Evolutionary conservation across 1,140 invertebrate species (phyloP).

Genomic region (Aphaenogaster ashmeadi): DNA sequence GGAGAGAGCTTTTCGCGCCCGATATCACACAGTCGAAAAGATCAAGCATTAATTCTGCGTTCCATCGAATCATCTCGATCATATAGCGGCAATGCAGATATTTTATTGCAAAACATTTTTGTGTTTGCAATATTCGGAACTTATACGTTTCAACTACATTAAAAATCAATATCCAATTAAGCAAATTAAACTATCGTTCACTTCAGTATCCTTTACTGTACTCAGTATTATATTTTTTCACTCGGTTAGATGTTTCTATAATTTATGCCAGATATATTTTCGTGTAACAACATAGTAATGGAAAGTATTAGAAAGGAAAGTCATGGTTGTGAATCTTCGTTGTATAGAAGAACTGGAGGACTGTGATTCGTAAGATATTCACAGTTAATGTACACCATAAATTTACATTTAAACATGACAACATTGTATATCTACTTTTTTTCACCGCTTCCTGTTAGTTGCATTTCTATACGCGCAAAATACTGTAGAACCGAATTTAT

Average conservation of each 20-base stretch:
- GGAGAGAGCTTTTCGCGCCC: conserved; percentile 36
- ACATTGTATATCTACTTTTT: background rate
- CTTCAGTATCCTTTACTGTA: background rate
- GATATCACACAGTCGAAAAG: conserved; percentile 21
- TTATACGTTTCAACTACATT: background rate
- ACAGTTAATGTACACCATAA: background rate
- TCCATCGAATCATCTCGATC: conserved; percentile 13
- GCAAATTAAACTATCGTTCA: background rate
- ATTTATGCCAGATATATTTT: background rate
- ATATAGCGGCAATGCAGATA: background rate
- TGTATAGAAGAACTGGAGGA: background rate
- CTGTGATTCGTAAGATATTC: background rate
- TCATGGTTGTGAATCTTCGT: background rate
- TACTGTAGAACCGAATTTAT: background rate
- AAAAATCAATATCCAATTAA: background rate
- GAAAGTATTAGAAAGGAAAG: background rate
- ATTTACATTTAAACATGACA: conserved; percentile 24
- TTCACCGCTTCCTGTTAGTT: background rate
- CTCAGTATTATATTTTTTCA: background rate
- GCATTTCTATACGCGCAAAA: background rate
- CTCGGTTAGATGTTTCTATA: background rate
- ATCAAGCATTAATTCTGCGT: conserved; percentile 38
- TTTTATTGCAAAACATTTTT: background rate
- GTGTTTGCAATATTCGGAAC: background rate
- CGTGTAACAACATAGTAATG: background rate